Percentiles rank a stretch among this genome's conserved stretches.
These are phyloP conservation scores for Periplaneta americana DNA, from an alignment of 1,140 invertebrate species.

Conservation along the genomic window DNA sequence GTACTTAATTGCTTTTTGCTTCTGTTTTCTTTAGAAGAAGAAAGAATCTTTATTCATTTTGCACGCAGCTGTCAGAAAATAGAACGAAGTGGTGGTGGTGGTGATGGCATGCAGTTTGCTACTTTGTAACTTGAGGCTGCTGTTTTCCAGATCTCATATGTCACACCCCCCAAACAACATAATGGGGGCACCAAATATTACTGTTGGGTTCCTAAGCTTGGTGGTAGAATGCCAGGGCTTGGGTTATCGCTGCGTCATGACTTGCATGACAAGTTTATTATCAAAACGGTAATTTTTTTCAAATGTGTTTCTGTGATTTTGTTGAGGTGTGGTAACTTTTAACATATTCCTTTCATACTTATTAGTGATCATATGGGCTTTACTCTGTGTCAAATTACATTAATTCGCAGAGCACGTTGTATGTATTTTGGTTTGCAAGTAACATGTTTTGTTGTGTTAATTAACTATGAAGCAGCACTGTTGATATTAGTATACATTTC, in stretches of 20 bases:
- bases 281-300: slow-evolving; percentile 41
- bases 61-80: too few relatives aligned
- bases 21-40: too few relatives aligned
- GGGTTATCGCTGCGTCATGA: slow-evolving; percentile 28
- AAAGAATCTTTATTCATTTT: too few relatives aligned
- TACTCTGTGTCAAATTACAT: not conserved
- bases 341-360: too few relatives aligned
- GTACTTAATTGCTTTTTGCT: too few relatives aligned
- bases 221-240: not conserved
- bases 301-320: not conserved
- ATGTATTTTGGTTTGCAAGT: not conserved
- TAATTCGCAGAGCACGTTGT: not conserved
- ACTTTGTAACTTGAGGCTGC: not conserved
- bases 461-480: not conserved
- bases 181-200: slow-evolving; percentile 7
- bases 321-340: not conserved
- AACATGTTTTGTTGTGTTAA: not conserved
- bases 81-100: not conserved
- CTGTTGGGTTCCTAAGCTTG: slow-evolving; percentile 21
- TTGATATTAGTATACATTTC: not conserved
- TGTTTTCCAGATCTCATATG: slow-evolving; percentile 32
- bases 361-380: not conserved
- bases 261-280: slow-evolving; percentile 45
- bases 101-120: not conserved
- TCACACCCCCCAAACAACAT: not conserved